Evolutionary conservation across 2,797 vertebrate species (phyloP), one percentile per base, ranked within the genome.

Genomic region (Notamacropus eugenii): DNA sequence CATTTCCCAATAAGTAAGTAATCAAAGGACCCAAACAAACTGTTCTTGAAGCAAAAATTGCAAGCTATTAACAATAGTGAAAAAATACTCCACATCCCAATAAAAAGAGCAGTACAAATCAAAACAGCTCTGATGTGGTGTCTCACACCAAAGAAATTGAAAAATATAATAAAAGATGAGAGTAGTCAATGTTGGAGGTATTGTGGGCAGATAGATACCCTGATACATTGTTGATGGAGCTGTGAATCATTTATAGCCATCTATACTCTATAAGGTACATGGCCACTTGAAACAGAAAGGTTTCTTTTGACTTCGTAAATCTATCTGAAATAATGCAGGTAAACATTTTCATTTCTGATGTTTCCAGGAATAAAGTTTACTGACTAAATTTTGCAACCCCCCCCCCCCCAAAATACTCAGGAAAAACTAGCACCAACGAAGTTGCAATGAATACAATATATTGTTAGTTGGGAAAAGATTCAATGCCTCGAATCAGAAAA

Each of bases 381-480:
- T 16, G 94, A 93, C 90, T 57, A 91, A 13, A 6, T 92, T 90
- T 91, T 92, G 92, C 10, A 95, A 97, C 96, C 67, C 16, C 4
- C 40, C 22, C n/a, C 74, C 67, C 19, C 34, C 67, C 14, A 40
- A 0, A 56, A 14, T 12, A 24, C 55, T 16, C 16, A 82, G 11
- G 24, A 10, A 22, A 74, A 46, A n/a, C 19, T n/a, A 82, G 74
- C 4, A 82, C 40, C 40, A 46, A 27, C 8, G 27, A 82, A 82
- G 0, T 27, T 82, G 46, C 27, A 82, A 27, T 46, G 46, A 46
- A 82, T 46, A 46, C 27, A 11, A 24, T 46, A 82, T 24, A 40
- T 74, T 40, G 16, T 40, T 46, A 46, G 92, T 93, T 90, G 91
- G 56, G 95, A 95, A 93, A 67, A 40, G 93, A 96, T 95, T 94